Conservation (phyloP, 2,888 invertebrate species). For the Ornithoptera priamus region DNA sequence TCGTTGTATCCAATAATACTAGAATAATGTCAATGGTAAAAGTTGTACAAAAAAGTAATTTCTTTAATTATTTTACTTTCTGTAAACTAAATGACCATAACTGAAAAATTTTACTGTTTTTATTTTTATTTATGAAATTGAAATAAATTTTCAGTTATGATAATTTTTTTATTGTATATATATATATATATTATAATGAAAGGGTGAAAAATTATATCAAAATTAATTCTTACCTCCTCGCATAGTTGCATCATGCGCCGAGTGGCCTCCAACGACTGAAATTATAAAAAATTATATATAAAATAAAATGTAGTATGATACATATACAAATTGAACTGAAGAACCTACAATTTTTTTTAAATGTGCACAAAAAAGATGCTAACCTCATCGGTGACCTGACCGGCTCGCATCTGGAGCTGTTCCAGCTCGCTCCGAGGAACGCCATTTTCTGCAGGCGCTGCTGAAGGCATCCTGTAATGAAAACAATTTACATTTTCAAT, state of each 20-base stretch:
- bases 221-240: constrained; percentile 88
- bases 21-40: too few relatives aligned
- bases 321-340: too few relatives aligned
- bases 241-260: constrained; percentile 95
- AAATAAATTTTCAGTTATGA: constrained; percentile 21
- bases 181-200: neutral
- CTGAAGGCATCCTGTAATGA: constrained; percentile 82
- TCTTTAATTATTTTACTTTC: neutral
- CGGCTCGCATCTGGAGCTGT: constrained; percentile 91
- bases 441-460: constrained; percentile 81
- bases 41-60: neutral
- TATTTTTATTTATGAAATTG: constrained; percentile 15
- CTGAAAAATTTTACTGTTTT: constrained; percentile 21
- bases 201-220: constrained; percentile 23
- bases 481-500: neutral
- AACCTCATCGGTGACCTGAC: constrained; percentile 94
- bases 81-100: constrained; percentile 20
- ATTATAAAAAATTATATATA: constrained; percentile 46
- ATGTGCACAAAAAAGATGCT: constrained; percentile 43
- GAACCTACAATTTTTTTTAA: too few relatives aligned
- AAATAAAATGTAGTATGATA: neutral
- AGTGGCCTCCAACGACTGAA: constrained; percentile 94
- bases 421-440: constrained; percentile 93
- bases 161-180: constrained; percentile 10
- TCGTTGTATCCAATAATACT: too few relatives aligned